Evolutionary conservation across 2,113 vertebrate species (phyloP).

Genomic region (Scophthalmus maximus): DNA sequence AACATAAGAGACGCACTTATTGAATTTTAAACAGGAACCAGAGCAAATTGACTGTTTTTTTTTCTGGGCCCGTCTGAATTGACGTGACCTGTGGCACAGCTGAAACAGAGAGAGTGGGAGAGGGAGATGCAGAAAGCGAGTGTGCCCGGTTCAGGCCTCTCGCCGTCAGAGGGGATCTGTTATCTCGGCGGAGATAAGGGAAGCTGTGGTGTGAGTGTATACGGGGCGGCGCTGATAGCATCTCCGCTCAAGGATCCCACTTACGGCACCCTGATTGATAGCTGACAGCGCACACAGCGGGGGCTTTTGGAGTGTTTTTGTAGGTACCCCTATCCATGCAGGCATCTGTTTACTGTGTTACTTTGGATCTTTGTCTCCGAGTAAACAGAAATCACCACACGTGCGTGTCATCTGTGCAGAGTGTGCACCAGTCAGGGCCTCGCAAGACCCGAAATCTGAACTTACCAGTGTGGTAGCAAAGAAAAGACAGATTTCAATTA

Average conservation of each 20-base stretch:
- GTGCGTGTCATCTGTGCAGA: slow-evolving; percentile 31
- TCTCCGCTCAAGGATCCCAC: slow-evolving; percentile 84
- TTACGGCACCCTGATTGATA: slow-evolving; percentile 82
- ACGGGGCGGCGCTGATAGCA: slow-evolving; percentile 80
- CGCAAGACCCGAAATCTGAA: not conserved
- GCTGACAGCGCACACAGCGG: slow-evolving; percentile 70
- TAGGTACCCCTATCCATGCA: slow-evolving; percentile 58
- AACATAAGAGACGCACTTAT: slow-evolving; percentile 72
- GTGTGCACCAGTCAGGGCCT: not conserved
- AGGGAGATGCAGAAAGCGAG: slow-evolving; percentile 48
- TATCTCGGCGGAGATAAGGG: slow-evolving; percentile 81
- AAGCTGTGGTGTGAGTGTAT: slow-evolving; percentile 83
- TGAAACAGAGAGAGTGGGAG: slow-evolving; percentile 33
- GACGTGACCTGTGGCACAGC: slow-evolving; percentile 46
- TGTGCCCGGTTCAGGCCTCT: slow-evolving; percentile 62
- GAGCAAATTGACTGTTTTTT: slow-evolving; percentile 70
- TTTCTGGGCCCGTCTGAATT: slow-evolving; percentile 55
- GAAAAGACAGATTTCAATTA: not conserved
- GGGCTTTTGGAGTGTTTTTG: slow-evolving; percentile 58
- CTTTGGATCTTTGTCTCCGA: slow-evolving; percentile 45
- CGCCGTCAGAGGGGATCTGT: slow-evolving; percentile 70
- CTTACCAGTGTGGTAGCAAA: not conserved
- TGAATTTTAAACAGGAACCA: slow-evolving; percentile 79
- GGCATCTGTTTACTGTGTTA: slow-evolving; percentile 69
- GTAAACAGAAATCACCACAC: slow-evolving; percentile 60